Percentiles rank a stretch among this genome's conserved stretches.
Evolutionary conservation across 1,140 invertebrate genomes (phyloP).

Genomic region (Sitodiplosis mosellana): DNA sequence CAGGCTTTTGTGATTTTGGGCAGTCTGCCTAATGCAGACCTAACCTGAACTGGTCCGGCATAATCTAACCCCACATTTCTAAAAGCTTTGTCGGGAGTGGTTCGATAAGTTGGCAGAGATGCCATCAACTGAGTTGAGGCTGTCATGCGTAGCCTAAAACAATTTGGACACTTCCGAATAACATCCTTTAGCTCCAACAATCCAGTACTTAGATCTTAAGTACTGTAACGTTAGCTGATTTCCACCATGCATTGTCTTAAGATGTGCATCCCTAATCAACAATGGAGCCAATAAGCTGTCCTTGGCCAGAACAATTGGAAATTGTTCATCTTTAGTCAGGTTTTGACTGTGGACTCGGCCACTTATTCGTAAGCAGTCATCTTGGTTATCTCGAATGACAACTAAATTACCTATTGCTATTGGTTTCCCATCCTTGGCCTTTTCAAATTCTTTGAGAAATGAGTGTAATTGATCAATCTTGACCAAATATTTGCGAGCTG

Average conservation of each 20-base stretch:
- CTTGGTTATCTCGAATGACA: not conserved
- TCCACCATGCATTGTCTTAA: not conserved
- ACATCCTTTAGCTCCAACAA: slow-evolving; percentile 3
- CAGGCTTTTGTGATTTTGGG: slow-evolving; percentile 10
- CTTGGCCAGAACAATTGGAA: not conserved
- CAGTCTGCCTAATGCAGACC: not conserved
- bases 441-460: no score
- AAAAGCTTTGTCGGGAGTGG: slow-evolving; percentile 5
- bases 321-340: not conserved
- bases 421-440: not conserved
- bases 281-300: not conserved
- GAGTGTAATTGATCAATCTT: no score
- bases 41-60: slow-evolving; percentile 9
- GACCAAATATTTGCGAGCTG: no score
- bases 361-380: not conserved
- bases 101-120: not conserved
- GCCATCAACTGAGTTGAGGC: not conserved
- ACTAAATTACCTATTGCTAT: not conserved
- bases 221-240: not conserved
- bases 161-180: not conserved
- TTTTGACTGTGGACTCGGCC: not conserved
- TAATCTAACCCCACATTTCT: slow-evolving; percentile 9
- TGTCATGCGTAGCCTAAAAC: not conserved
- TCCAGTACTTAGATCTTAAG: slow-evolving; percentile 7
- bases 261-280: not conserved